These are phyloP conservation scores for Cephus nigrinus DNA, from an alignment of 2,888 invertebrate species.

Conservation along the genomic window DNA sequence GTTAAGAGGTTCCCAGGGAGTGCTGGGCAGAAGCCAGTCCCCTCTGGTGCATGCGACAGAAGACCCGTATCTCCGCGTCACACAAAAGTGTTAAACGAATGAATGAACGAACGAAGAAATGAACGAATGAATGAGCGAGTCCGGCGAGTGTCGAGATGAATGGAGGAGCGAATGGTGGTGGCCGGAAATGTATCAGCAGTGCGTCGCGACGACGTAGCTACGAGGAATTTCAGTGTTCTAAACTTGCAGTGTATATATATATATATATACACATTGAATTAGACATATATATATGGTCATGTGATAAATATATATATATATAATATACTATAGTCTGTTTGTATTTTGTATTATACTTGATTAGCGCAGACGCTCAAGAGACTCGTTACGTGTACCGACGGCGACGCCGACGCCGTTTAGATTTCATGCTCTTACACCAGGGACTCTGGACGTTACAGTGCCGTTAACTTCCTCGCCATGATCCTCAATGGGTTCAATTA, in stretches of 20 bases:
- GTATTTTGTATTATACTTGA: constrained; percentile 33
- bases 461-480: constrained; percentile 44
- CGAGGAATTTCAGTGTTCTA: neutral
- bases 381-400: neutral
- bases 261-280: neutral
- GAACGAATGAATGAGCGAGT: constrained; percentile 48
- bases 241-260: neutral
- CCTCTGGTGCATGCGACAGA: constrained; percentile 34
- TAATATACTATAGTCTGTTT: neutral
- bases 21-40: constrained; percentile 19
- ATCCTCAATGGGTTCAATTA: constrained; percentile 65
- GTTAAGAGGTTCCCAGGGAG: constrained; percentile 57
- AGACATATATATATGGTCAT: too few relatives aligned
- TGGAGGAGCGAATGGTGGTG: constrained; percentile 39
- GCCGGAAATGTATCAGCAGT: constrained; percentile 56
- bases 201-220: constrained; percentile 31
- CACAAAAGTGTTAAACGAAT: constrained; percentile 64
- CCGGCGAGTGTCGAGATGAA: constrained; percentile 28
- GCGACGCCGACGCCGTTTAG: neutral
- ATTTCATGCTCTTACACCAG: neutral
- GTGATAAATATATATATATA: neutral
- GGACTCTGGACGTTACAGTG: neutral
- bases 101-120: constrained; percentile 51
- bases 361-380: constrained; percentile 24
- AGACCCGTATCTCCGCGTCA: constrained; percentile 60